Percentiles rank a stretch among this genome's conserved stretches.
Evolutionary conservation across 2,888 invertebrate genomes (phyloP).

Genomic region (Caenorhabditis auriculariae): DNA sequence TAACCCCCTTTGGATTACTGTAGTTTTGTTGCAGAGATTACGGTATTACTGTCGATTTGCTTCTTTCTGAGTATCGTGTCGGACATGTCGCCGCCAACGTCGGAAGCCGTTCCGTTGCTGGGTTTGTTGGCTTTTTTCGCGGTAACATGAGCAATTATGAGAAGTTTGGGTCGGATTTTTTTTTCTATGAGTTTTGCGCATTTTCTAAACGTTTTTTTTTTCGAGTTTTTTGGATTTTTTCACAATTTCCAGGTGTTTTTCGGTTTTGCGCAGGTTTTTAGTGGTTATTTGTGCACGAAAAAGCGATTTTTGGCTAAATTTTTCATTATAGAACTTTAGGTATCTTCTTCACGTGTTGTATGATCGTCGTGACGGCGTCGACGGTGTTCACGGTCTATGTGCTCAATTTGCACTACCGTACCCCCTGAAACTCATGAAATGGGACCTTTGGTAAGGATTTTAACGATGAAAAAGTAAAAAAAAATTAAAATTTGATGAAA

Average conservation of each 20-base stretch:
- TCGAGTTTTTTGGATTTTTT: neutral
- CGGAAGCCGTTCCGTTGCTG: constrained; percentile 98
- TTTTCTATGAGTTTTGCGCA: too few relatives aligned
- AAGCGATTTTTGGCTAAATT: neutral
- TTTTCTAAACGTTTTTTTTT: neutral
- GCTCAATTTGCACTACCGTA: constrained; percentile 62
- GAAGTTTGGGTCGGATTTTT: too few relatives aligned
- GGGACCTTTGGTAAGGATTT: constrained; percentile 49
- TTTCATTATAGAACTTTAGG: constrained; percentile 32
- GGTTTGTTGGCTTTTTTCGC: constrained; percentile 71
- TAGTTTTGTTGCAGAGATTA: constrained; percentile 61
- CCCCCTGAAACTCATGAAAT: constrained; percentile 63
- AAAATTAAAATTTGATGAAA: too few relatives aligned
- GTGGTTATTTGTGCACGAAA: too few relatives aligned
- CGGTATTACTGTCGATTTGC: constrained; percentile 80
- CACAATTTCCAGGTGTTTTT: neutral
- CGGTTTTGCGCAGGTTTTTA: too few relatives aligned
- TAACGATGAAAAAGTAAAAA: neutral
- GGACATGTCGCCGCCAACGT: constrained; percentile 96
- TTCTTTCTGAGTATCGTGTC: constrained; percentile 96
- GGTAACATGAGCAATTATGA: neutral
- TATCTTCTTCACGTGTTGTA: constrained; percentile 63
- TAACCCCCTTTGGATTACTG: too few relatives aligned
- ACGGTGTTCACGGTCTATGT: constrained; percentile 64
- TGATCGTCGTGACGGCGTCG: constrained; percentile 63